These are phyloP conservation scores for Lontra canadensis DNA, from an alignment of 2,113 vertebrate species.

Conservation along the genomic window DNA sequence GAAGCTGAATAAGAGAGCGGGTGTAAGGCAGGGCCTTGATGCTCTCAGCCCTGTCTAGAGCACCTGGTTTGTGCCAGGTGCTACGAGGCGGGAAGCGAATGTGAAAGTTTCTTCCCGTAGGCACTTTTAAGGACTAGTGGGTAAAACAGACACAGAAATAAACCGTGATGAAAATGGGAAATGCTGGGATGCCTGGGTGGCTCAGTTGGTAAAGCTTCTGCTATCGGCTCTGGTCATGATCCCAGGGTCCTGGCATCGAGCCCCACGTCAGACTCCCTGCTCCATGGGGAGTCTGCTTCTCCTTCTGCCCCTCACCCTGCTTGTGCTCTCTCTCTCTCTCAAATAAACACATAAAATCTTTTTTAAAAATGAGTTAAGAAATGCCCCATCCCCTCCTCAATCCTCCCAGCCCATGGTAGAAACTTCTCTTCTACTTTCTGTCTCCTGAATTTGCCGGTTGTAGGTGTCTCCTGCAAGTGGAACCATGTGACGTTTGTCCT, in stretches of 20 bases:
- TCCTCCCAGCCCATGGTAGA: neutral
- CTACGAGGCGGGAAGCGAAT: neutral
- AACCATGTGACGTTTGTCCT: neutral
- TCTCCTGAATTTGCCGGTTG: neutral
- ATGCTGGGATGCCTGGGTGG: neutral
- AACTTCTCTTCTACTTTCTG: neutral
- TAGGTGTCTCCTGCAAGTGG: neutral
- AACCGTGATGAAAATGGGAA: neutral
- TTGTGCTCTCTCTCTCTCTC: neutral
- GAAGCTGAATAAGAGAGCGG: neutral
- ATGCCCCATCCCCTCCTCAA: neutral
- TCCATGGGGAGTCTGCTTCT: no score
- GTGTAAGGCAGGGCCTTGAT: neutral
- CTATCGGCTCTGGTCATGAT: no score
- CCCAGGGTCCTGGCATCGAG: no score
- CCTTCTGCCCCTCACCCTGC: no score
- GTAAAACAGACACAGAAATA: neutral
- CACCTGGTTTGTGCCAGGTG: neutral
- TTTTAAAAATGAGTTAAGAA: neutral
- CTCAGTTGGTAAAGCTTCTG: no score
- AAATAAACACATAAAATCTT: neutral
- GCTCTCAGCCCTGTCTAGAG: neutral
- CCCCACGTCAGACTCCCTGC: no score
- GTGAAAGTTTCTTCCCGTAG: neutral
- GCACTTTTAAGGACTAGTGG: neutral